Evolutionary conservation across 2,888 invertebrate species (phyloP), one percentile per base, ranked within the genome.

Genomic region (Gerris lacustris): DNA sequence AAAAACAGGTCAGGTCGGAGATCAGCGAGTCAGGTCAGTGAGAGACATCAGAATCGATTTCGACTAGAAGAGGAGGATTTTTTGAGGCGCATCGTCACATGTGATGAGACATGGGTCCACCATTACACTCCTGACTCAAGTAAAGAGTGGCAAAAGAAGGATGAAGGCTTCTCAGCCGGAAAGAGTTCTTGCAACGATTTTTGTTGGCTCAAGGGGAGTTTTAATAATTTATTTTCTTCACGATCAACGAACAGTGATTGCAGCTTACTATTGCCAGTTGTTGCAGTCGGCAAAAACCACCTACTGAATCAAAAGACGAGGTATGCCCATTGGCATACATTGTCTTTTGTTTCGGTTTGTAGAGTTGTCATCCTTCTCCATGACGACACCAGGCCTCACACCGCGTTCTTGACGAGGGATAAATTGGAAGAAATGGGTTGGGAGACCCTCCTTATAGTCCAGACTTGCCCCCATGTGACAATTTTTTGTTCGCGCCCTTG

Each of bases 281-380:
- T 67, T 67, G 79, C 74, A 67, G 77, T 73, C 66, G 78, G 79
- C 45, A 74, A 73, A 6, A 78, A 73, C 79, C 45, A 31, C 31
- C n/a, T 18, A 31, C 79, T 73, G 80, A 79, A 55, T 9, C 55
- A 55, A 55, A 55, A 55, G 55, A 55, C 55, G 55, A 55, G 55
- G 15, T 15, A 55, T 55, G 55, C 7, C 55, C 15, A 55, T 55
- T n/a, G n/a, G n/a, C n/a, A n/a, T n/a, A n/a, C n/a, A n/a, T n/a
- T n/a, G n/a, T n/a, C n/a, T n/a, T n/a, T n/a, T n/a, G n/a, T n/a
- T n/a, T n/a, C n/a, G n/a, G n/a, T n/a, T n/a, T n/a, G n/a, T n/a
- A n/a, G n/a, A n/a, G 55, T 9, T 55, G 55, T 55, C 55, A 55
- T 55, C 15, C 55, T 55, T 15, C 55, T 55, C 55, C 55, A 55